Conservation (phyloP, 2,888 invertebrate genomes). For the Slavum lentiscoides region DNA sequence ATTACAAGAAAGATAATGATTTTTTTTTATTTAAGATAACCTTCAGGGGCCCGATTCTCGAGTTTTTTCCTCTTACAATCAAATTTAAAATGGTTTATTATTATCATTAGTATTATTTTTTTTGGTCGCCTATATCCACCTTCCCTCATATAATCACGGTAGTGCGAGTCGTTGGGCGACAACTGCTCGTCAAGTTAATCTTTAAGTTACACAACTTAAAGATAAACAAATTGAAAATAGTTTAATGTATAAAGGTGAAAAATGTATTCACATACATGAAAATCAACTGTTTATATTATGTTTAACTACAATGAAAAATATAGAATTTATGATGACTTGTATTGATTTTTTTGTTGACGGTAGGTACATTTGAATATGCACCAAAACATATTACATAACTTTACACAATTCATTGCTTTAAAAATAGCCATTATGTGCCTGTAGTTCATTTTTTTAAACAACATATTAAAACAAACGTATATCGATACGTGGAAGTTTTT, state of each 20-base stretch:
- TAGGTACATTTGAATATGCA: conserved; percentile 10
- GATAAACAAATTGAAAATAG: background rate
- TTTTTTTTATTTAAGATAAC: no score
- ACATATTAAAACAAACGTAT: background rate
- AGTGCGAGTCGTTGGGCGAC: no score
- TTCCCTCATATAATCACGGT: no score
- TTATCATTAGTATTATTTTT: no score
- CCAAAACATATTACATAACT: background rate
- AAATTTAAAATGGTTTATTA: no score
- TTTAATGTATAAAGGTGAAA: background rate
- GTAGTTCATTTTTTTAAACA: background rate
- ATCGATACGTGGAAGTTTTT: background rate
- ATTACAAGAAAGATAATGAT: no score
- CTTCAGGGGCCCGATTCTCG: no score
- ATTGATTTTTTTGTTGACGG: background rate
- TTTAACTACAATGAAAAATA: conserved; percentile 4
- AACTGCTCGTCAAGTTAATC: no score
- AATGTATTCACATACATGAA: background rate
- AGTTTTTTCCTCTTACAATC: no score
- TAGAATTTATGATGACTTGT: background rate
- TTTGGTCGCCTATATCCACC: no score
- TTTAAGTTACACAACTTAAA: background rate
- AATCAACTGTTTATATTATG: background rate
- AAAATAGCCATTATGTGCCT: background rate
- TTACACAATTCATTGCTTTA: background rate